Percentiles rank a stretch among this genome's conserved stretches.
These are phyloP conservation scores for Nerophis lumbriciformis DNA, from an alignment of 2,113 vertebrate species.

Conservation along the genomic window DNA sequence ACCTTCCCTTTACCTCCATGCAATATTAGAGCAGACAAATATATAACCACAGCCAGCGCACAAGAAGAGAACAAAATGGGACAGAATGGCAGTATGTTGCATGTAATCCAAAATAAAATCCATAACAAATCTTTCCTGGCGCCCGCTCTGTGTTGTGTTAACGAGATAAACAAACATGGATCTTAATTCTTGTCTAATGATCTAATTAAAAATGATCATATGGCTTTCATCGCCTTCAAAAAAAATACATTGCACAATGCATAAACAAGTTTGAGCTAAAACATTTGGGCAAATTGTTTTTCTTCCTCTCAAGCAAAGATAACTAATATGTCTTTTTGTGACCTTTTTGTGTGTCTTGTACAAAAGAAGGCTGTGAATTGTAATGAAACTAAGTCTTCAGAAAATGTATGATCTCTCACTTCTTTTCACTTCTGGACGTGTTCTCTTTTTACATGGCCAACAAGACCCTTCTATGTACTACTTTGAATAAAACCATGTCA, in stretches of 20 bases:
- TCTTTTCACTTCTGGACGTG: neutral
- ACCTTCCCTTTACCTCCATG: constrained; percentile 53
- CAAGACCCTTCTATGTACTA: neutral
- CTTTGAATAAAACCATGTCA: too few species aligned
- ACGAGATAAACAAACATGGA: constrained; percentile 69
- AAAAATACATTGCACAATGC: constrained; percentile 45
- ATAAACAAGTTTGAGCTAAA: constrained; percentile 55
- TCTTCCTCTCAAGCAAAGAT: constrained; percentile 47
- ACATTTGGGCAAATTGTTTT: constrained; percentile 52
- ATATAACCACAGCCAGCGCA: constrained; percentile 20
- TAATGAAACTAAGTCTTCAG: constrained; percentile 30
- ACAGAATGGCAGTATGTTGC: constrained; percentile 20
- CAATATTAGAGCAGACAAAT: constrained; percentile 43
- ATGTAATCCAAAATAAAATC: constrained; percentile 24
- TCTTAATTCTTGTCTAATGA: constrained; percentile 72
- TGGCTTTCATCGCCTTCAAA: constrained; percentile 71
- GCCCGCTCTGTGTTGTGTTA: constrained; percentile 58
- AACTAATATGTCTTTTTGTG: constrained; percentile 55
- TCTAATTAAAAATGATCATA: constrained; percentile 74
- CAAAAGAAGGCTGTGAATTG: constrained; percentile 39
- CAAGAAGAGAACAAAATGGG: constrained; percentile 12
- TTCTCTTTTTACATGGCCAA: neutral
- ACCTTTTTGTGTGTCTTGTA: constrained; percentile 46
- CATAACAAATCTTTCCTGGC: constrained; percentile 49
- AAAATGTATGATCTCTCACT: neutral